These are phyloP conservation scores for Zaprionus bogoriensis DNA, from an alignment of 2,888 invertebrate species.

Conservation along the genomic window DNA sequence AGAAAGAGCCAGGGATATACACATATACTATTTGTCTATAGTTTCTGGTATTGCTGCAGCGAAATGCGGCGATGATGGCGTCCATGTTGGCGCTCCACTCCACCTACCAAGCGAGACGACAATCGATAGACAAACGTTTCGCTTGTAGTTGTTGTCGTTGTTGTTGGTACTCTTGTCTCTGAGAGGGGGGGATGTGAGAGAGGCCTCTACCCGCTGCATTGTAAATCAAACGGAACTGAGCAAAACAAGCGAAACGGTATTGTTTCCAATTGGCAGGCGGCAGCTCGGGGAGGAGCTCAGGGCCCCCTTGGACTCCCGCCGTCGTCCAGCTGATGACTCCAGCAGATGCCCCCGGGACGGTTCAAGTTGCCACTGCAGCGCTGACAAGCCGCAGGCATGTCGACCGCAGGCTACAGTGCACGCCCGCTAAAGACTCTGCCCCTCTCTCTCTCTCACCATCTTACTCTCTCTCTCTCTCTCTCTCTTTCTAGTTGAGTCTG, in stretches of 20 bases:
- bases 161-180: background rate
- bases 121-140: slow-evolving; percentile 74
- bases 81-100: slow-evolving; percentile 74
- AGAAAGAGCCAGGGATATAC: slow-evolving; percentile 6
- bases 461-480: background rate
- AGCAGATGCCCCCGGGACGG: slow-evolving; percentile 64
- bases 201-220: slow-evolving; percentile 43
- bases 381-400: slow-evolving; percentile 64
- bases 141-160: slow-evolving; percentile 53
- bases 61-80: slow-evolving; percentile 67
- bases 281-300: slow-evolving; percentile 62
- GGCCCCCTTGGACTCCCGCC: slow-evolving; percentile 1
- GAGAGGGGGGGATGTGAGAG: background rate
- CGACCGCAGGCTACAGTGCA: slow-evolving; percentile 44
- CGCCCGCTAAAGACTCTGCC: slow-evolving; percentile 49
- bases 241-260: slow-evolving; percentile 65
- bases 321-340: slow-evolving; percentile 53
- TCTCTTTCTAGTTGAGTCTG: background rate
- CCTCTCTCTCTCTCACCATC: background rate
- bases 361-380: slow-evolving; percentile 74
- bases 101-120: slow-evolving; percentile 72
- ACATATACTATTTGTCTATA: background rate
- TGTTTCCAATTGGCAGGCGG: slow-evolving; percentile 73
- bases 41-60: background rate
- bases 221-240: slow-evolving; percentile 75